These are phyloP conservation scores for Cosmia pyralina DNA, from an alignment of 2,888 invertebrate species.

Conservation along the genomic window DNA sequence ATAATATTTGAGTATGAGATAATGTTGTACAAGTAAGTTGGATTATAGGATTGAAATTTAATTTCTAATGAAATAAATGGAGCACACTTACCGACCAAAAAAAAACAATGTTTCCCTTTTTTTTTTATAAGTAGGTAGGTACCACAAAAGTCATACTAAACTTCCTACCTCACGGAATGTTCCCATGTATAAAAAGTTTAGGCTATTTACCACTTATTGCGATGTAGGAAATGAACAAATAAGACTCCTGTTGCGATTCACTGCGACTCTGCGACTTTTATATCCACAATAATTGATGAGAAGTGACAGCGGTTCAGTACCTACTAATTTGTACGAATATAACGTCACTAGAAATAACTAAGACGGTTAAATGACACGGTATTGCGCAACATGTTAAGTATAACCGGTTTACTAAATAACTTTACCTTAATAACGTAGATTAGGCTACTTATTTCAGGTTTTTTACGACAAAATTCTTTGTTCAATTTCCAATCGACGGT, in stretches of 20 bases:
- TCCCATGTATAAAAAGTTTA: constrained; percentile 15
- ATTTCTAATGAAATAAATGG: constrained; percentile 6
- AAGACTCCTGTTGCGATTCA: constrained; percentile 61
- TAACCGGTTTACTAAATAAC: constrained; percentile 70
- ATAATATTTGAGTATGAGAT: neutral
- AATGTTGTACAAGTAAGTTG: neutral
- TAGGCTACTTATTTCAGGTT: constrained; percentile 65
- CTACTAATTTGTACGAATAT: constrained; percentile 25
- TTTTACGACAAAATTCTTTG: constrained; percentile 62
- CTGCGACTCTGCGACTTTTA: constrained; percentile 30
- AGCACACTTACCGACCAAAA: constrained; percentile 11
- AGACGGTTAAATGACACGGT: constrained; percentile 31
- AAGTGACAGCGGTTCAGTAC: constrained; percentile 36
- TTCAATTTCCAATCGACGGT: constrained; percentile 56
- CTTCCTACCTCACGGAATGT: neutral
- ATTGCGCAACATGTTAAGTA: constrained; percentile 59
- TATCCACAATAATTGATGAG: constrained; percentile 49
- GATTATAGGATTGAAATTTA: neutral
- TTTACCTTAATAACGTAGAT: constrained; percentile 71
- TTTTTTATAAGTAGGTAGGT: neutral
- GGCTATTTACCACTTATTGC: constrained; percentile 56
- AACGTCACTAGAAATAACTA: constrained; percentile 29
- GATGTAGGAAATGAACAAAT: constrained; percentile 55
- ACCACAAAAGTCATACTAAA: constrained; percentile 6
- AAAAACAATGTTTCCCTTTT: neutral